These are phyloP conservation scores for Serrognathus titanus DNA, from an alignment of 2,888 invertebrate genomes.

Conservation along the genomic window DNA sequence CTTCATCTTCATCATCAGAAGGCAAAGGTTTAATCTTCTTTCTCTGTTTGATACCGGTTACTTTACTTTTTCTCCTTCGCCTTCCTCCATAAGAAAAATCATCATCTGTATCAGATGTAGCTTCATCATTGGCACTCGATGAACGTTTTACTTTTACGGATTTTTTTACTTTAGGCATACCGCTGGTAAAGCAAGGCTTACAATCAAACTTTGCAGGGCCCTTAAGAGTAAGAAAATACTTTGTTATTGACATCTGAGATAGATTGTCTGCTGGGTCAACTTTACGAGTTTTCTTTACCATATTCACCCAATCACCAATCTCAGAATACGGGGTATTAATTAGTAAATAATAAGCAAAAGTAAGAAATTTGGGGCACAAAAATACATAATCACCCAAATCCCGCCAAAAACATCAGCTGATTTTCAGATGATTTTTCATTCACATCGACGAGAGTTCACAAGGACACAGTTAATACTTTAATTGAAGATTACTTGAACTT, in stretches of 20 bases:
- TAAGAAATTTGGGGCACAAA: no score
- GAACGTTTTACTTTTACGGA: background rate
- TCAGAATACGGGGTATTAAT: background rate
- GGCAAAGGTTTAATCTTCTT: background rate
- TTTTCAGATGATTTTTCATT: no score
- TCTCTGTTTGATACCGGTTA: background rate
- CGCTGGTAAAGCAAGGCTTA: constrained; percentile 1
- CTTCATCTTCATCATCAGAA: background rate
- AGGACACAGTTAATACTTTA: no score
- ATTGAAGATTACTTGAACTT: no score
- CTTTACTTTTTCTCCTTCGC: background rate
- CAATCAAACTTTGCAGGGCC: constrained; percentile 12
- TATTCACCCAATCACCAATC: background rate
- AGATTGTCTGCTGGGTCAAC: background rate
- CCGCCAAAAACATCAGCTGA: no score
- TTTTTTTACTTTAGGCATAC: background rate
- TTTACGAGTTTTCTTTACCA: no score
- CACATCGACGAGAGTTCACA: no score
- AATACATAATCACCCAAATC: no score
- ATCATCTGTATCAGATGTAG: background rate
- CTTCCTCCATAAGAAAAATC: background rate
- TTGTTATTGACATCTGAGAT: constrained; percentile 8
- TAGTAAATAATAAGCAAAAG: no score
- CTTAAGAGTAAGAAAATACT: constrained; percentile 6
- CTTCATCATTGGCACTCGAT: background rate